Evolutionary conservation across 2,797 vertebrate genomes (phyloP).

Genomic region (Coranthus polyacanthus): DNA sequence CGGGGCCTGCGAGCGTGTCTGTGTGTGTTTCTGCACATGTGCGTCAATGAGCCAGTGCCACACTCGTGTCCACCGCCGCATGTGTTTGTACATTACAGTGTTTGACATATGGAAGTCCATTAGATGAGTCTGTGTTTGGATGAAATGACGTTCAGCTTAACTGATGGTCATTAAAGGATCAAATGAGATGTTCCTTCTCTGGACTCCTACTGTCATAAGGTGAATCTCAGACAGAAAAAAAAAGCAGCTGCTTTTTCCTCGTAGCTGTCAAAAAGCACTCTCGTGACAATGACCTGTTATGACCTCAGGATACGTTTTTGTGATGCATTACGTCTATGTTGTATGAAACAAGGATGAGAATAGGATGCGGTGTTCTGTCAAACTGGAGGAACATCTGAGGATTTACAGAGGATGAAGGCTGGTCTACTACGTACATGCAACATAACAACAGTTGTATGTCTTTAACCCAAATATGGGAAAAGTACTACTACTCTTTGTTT

Average conservation of each 20-base stretch:
- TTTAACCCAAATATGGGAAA: too few species aligned
- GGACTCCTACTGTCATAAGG: slow-evolving; percentile 5
- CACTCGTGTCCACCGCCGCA: slow-evolving; percentile 14
- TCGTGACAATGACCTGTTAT: not conserved
- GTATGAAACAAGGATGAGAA: too few species aligned
- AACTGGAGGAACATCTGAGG: not conserved
- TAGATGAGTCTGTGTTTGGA: slow-evolving; percentile 55
- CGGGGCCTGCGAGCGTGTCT: slow-evolving; percentile 10
- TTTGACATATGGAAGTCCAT: slow-evolving; percentile 36
- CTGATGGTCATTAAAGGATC: slow-evolving; percentile 42
- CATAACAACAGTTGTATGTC: not conserved
- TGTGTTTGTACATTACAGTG: slow-evolving; percentile 29
- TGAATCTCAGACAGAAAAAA: slow-evolving; percentile 12
- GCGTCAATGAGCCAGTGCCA: not conserved
- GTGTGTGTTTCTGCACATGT: not conserved
- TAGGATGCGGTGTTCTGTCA: not conserved
- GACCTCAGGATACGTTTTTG: slow-evolving; percentile 1
- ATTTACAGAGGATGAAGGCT: not conserved
- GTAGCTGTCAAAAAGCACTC: slow-evolving; percentile 47
- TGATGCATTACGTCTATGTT: slow-evolving; percentile 3
- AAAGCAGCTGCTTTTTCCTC: slow-evolving; percentile 11
- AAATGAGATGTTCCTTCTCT: slow-evolving; percentile 9
- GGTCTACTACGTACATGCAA: not conserved
- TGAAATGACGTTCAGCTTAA: slow-evolving; percentile 46
- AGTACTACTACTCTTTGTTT: too few species aligned